Base-by-base conservation (phyloP, 2,113 vertebrate genomes). In the Microtus pennsylvanicus region DNA sequence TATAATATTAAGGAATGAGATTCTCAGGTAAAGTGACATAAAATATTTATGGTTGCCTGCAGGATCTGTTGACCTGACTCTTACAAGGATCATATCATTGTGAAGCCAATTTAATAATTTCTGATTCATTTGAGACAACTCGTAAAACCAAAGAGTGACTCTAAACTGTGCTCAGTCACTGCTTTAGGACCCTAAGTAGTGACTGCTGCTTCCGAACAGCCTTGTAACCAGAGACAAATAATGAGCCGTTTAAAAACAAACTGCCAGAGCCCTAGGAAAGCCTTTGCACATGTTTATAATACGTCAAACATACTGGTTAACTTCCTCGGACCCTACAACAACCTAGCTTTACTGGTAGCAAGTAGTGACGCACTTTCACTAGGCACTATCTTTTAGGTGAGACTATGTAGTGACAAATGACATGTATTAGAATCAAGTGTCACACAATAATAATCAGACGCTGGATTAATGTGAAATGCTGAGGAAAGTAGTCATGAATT, bases 41-140 rank as follows among this genome's bases (percentile, higher is more conserved):
- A 78, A 93, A 67, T 69, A 91, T 82, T 78, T 82, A 67, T 24
- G 50, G 78, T 63, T 94, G 55, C 75, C 82, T 50, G n/a, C 35
- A 55, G 21, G 42, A 90, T 55, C 61, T 93, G 65, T 81, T 85
- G 63, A 69, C 47, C 9, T 70, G 75, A 75, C 12, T 61, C 91
- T 80, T 72, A 91, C 38, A 69, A 91, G 58, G 45, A 72, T 1
- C 63, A 76, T 3, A 42, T 42, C 67, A 72, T 82, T 94, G 86
- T 81, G 82, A 93, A 78, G 82, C 93, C 80, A 81, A 72, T 65
- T 94, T 95, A 58, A 24, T 21, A 82, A 69, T 86, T 94, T 93
- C 70, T 90, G 38, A 96, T 90, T 81, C 19, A 38, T 26, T 50
- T 74, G 14, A 47, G n/a, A 87, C 45, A 87, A 38, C 45, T 69